phyloP scores from a whole-genome alignment of 2,797 vertebrate genomes.

The Delichon dasypus region DNA sequence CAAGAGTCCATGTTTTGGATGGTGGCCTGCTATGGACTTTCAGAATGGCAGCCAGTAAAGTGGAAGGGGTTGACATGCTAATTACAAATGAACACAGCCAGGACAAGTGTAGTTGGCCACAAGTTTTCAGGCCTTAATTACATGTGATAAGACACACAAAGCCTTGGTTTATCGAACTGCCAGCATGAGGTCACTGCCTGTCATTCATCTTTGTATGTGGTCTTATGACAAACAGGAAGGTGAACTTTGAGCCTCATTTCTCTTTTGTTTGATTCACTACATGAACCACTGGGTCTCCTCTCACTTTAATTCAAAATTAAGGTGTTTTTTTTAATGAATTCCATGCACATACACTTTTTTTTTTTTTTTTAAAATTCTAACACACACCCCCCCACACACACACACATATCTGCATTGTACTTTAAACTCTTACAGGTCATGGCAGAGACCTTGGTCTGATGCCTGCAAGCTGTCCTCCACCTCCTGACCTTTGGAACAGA shows the following conservation, averaged over 20 bases:
- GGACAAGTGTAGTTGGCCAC: not conserved
- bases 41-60: not conserved
- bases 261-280: not conserved
- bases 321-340: not conserved
- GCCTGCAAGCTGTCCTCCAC: not conserved
- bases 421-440: not conserved
- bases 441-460: not conserved
- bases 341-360: not conserved
- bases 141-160: constrained; percentile 36
- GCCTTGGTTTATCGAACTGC: not conserved
- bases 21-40: not conserved
- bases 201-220: not conserved
- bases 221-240: not conserved
- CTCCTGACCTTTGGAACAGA: not conserved
- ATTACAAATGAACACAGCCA: constrained; percentile 37
- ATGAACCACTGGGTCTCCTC: not conserved
- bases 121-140: constrained; percentile 54
- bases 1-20: not conserved
- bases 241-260: not conserved
- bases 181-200: not conserved
- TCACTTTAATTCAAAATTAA: not conserved
- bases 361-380: not conserved
- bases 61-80: constrained; percentile 26
- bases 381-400: no score
- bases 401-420: not conserved